Conservation (phyloP, 2,888 invertebrate species). For the Lordiphosa andalusiaca region DNA sequence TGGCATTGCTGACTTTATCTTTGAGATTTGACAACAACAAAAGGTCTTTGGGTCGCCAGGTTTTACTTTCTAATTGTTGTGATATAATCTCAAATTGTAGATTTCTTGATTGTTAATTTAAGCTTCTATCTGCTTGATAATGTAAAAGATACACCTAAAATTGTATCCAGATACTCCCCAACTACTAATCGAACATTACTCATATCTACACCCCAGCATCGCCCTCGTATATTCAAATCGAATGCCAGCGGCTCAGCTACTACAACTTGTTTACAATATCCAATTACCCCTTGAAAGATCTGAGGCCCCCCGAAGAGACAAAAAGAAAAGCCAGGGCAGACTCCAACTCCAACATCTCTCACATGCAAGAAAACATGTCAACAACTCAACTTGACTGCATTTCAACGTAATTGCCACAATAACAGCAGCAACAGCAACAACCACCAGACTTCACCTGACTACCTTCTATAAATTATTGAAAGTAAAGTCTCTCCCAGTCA, state of each 20-base stretch:
- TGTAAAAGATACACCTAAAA: neutral
- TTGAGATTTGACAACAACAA: no score
- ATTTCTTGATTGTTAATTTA: no score
- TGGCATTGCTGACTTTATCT: no score
- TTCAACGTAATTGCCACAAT: conserved; percentile 68
- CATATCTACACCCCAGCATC: conserved; percentile 58
- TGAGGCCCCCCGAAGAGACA: conserved; percentile 59
- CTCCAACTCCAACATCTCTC: conserved; percentile 7
- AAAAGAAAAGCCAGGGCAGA: conserved; percentile 30
- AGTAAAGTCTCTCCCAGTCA: conserved; percentile 29
- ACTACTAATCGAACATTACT: conserved; percentile 55
- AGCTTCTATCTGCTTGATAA: no score
- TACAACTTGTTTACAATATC: conserved; percentile 70
- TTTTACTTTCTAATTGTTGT: no score
- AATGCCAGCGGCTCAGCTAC: conserved; percentile 28
- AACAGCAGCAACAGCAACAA: conserved; percentile 6
- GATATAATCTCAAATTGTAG: no score
- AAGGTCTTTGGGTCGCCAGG: no score
- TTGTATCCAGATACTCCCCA: neutral
- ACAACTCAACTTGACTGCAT: conserved; percentile 70
- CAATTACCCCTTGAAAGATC: conserved; percentile 54
- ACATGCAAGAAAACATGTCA: conserved; percentile 59
- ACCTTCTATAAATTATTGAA: conserved; percentile 72
- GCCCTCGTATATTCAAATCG: conserved; percentile 41
- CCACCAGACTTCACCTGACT: conserved; percentile 67